Base-by-base conservation (phyloP, 2,797 vertebrate genomes). In the Sebastes hopkinsi region DNA sequence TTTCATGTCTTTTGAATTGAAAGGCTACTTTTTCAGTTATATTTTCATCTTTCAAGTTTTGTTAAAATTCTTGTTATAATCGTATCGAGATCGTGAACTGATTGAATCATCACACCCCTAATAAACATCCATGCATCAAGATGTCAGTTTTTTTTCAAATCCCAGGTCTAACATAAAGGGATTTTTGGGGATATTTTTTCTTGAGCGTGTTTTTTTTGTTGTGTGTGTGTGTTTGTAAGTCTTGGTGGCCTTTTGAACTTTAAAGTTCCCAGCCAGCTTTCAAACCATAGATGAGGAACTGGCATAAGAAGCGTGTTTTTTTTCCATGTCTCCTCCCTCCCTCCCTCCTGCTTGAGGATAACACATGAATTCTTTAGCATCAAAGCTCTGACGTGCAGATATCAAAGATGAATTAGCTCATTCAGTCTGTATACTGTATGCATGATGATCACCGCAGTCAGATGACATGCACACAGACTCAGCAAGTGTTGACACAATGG, bases 381-480 rank as follows among this genome's bases (percentile, higher is more conserved):
- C 30, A 16, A 72, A 60, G 56, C 55, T 79, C 61, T 73, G 71
- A 46, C 73, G 14, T 81, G 34, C 25, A 77, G 64, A 86, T 85
- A 79, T 88, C 78, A 91, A 83, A 88, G 79, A 46, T 25, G 77
- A 67, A 77, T 85, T 64, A 84, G 25, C 55, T 72, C 65, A 67
- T 56, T 23, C 56, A 68, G 32, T 32, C 58, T 76, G 72, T 55
- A 8, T 52, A 34, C 64, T 38, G 46, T 60, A 30, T 75, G 72
- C 77, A 75, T 71, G 79, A 69, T 27, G 36, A 75, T 75, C 72
- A 6, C 14, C 32, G 5, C 65, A 61, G 72, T 70, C 42, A 81
- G 76, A 78, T 23, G 46, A 50, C 46, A 42, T 16, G 7, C 76
- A 38, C 18, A 25, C 27, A 62, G 13, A 75, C 27, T 66, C 46